Evolutionary conservation across 2,888 invertebrate species (phyloP).

Genomic region (Eilema depressum): DNA sequence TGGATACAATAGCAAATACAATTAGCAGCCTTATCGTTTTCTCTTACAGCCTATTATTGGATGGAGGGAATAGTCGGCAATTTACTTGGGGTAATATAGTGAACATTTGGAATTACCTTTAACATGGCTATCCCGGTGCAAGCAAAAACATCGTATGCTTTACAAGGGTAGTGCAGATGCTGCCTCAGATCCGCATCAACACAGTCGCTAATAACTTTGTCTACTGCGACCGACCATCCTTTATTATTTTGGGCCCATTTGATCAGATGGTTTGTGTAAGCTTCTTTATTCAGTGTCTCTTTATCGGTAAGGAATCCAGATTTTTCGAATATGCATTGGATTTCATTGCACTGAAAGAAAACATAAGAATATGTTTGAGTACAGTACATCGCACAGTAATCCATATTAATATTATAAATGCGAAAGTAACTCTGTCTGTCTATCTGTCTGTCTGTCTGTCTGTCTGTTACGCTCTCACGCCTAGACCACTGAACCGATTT

Average conservation of each 20-base stretch:
- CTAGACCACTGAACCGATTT: too few species aligned
- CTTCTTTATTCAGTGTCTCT: constrained; percentile 72
- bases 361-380: background rate
- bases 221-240: constrained; percentile 71
- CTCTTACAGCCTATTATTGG: too few species aligned
- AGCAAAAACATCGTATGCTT: constrained; percentile 79
- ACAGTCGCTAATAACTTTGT: constrained; percentile 75
- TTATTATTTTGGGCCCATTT: constrained; percentile 70
- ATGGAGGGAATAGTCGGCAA: background rate
- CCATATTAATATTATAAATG: too few species aligned
- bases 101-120: constrained; percentile 67
- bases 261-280: constrained; percentile 68
- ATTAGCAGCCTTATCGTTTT: too few species aligned
- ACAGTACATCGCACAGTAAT: background rate
- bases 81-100: background rate
- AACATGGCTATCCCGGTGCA: constrained; percentile 82
- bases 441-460: too few species aligned
- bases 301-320: constrained; percentile 75
- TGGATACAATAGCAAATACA: too few species aligned
- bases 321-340: constrained; percentile 79
- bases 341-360: constrained; percentile 73
- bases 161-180: constrained; percentile 73
- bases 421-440: too few species aligned
- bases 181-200: constrained; percentile 76
- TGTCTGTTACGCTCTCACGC: too few species aligned